These are phyloP conservation scores for Camelus bactrianus DNA, from an alignment of 2,113 vertebrate genomes.

Conservation along the genomic window DNA sequence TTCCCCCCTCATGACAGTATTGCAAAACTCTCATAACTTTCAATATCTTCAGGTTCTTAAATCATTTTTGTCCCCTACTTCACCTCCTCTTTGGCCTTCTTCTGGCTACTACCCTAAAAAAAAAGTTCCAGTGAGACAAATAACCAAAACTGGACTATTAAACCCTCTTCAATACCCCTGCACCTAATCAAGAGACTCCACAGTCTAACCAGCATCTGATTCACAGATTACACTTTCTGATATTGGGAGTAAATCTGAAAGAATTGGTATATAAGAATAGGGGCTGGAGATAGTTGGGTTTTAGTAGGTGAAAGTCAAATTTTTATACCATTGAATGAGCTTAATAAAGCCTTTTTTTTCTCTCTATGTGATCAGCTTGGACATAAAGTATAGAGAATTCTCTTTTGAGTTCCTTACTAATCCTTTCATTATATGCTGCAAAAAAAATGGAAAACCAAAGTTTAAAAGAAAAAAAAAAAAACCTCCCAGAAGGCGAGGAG, in stretches of 20 bases:
- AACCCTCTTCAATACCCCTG: not conserved
- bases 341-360: not conserved
- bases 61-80: not conserved
- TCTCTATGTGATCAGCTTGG: not conserved
- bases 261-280: not conserved
- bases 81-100: not conserved
- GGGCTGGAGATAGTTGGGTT: not conserved
- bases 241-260: not conserved
- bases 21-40: not conserved
- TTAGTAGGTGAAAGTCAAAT: slow-evolving; percentile 4
- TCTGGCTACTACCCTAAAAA: not conserved
- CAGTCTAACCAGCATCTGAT: not conserved
- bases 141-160: not conserved
- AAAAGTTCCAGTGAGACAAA: not conserved
- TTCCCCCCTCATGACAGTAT: not conserved
- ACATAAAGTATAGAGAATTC: not conserved
- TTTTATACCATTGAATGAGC: not conserved
- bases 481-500: not conserved
- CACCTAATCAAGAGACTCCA: not conserved
- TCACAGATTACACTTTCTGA: not conserved
- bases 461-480: not conserved
- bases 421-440: not conserved
- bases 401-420: slow-evolving; percentile 22
- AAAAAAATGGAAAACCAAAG: not conserved
- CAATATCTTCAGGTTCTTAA: not conserved